phyloP scores from a whole-genome alignment of 2,113 vertebrate genomes.

The Cyanocitta stelleri region DNA sequence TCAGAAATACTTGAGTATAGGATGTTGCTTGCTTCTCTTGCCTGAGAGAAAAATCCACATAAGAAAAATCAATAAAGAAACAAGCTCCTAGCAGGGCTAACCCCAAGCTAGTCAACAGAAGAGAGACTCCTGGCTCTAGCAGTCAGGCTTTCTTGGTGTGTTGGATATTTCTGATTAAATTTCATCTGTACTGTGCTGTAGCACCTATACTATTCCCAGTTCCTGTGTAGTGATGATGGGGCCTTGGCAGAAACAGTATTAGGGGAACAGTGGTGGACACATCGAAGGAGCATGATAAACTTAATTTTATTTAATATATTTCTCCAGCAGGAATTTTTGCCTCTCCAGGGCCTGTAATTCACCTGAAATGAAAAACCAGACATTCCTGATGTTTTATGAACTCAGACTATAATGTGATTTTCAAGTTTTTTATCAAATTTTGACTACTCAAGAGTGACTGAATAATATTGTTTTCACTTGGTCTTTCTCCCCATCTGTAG shows the following conservation, averaged over 20 bases:
- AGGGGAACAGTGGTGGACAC: background rate
- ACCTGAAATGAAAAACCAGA: background rate
- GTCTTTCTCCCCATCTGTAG: background rate
- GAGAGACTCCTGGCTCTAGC: background rate
- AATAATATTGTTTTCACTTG: background rate
- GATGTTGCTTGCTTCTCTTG: background rate
- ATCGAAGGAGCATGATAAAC: background rate
- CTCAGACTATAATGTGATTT: background rate
- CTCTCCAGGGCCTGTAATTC: background rate
- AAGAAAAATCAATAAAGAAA: background rate
- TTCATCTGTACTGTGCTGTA: background rate
- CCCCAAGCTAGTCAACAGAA: background rate
- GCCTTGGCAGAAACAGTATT: background rate
- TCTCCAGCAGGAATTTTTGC: background rate
- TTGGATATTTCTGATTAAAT: background rate
- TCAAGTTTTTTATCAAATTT: background rate
- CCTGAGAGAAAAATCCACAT: background rate
- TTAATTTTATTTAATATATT: background rate
- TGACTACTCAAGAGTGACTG: background rate
- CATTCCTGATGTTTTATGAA: background rate
- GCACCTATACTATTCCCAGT: background rate
- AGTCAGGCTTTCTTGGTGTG: background rate
- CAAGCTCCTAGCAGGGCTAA: background rate
- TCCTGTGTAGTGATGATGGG: background rate
- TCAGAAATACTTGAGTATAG: background rate